phyloP scores from a whole-genome alignment of 2,888 invertebrate species.

The Meiosimyza decipiens region DNA sequence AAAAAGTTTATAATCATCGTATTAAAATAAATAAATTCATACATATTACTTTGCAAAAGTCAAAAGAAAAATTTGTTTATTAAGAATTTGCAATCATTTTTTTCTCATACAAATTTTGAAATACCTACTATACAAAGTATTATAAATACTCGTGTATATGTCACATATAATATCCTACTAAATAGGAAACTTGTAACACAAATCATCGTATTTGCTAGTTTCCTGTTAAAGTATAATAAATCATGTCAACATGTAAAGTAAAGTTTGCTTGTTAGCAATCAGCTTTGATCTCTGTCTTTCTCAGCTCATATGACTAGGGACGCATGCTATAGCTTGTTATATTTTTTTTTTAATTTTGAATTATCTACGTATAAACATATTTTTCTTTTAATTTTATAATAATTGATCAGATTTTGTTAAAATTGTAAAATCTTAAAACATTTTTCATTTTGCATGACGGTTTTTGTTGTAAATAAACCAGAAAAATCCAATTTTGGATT shows the following conservation, averaged over 20 bases:
- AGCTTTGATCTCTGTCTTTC: not conserved
- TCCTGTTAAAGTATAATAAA: conserved; percentile 15
- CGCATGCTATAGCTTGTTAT: conserved; percentile 38
- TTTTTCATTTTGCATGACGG: no score
- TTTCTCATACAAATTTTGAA: not conserved
- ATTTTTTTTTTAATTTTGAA: conserved; percentile 25
- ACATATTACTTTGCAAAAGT: no score
- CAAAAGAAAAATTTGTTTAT: conserved; percentile 15
- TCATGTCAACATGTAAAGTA: not conserved
- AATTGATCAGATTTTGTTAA: conserved; percentile 8
- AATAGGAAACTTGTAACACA: conserved; percentile 36
- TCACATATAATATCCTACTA: no score
- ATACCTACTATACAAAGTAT: not conserved
- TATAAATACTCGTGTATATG: not conserved
- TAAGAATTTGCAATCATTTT: conserved; percentile 40
- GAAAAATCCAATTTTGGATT: no score
- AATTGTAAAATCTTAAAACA: no score
- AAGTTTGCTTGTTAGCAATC: not conserved
- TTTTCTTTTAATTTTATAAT: conserved; percentile 18
- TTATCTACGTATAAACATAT: conserved; percentile 6
- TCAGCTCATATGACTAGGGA: not conserved
- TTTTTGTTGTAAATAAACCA: no score
- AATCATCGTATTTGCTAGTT: conserved; percentile 46
- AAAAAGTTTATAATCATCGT: not conserved
- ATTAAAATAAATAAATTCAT: no score